These are phyloP conservation scores for Fundulus diaphanus DNA, from an alignment of 2,797 vertebrate genomes.

Conservation along the genomic window DNA sequence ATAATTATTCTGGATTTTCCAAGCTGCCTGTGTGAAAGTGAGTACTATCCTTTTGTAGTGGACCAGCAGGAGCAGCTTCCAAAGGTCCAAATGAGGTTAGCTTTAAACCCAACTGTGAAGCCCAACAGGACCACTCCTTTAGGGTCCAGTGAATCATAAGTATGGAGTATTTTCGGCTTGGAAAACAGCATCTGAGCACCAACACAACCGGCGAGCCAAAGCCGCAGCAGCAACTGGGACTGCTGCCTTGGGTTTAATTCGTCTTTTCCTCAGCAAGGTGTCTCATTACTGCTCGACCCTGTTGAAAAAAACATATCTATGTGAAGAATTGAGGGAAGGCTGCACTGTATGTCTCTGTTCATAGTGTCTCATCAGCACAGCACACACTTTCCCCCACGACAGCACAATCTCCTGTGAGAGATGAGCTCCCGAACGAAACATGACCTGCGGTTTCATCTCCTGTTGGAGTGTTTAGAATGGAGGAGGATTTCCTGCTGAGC, in stretches of 20 bases:
- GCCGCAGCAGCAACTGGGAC: constrained; percentile 8
- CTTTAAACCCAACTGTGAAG: constrained; percentile 20
- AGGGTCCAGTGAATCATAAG: constrained; percentile 46
- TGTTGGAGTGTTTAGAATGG: constrained; percentile 58
- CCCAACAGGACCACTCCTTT: constrained; percentile 46
- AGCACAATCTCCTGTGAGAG: constrained; percentile 67
- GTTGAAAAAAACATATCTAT: constrained; percentile 20
- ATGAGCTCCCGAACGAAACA: constrained; percentile 60
- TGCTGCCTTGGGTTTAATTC: constrained; percentile 41
- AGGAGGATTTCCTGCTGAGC: constrained; percentile 69
- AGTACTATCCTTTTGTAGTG: constrained; percentile 16
- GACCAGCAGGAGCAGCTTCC: constrained; percentile 23
- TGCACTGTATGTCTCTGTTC: constrained; percentile 32
- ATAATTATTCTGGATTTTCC: constrained; percentile 19
- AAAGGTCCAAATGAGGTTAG: constrained; percentile 45
- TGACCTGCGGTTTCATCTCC: constrained; percentile 67
- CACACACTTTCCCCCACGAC: constrained; percentile 43
- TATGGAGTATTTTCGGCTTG: constrained; percentile 8
- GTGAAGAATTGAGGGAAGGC: constrained; percentile 26
- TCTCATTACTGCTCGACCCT: constrained; percentile 61
- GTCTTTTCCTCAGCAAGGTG: constrained; percentile 54
- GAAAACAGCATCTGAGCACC: constrained; percentile 29
- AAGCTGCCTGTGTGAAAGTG: constrained; percentile 1
- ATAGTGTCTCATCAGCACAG: constrained; percentile 53
- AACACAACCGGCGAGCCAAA: constrained; percentile 24